Evolutionary conservation across 1,140 invertebrate genomes (phyloP).

Genomic region (Dendroctonus ponderosae): DNA sequence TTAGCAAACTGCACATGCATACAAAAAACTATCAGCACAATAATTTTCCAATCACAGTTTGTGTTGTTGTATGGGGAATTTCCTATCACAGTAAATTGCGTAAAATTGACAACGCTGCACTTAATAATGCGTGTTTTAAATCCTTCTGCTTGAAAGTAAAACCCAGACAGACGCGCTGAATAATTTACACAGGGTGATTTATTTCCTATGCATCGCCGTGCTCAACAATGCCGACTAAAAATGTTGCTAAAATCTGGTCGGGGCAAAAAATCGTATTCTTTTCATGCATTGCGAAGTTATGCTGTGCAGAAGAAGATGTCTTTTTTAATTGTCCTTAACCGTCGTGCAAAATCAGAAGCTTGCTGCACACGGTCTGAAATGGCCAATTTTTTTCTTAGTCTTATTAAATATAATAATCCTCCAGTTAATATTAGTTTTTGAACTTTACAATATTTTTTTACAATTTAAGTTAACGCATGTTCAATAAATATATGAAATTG

Average conservation of each 20-base stretch:
- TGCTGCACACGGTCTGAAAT: too few species aligned
- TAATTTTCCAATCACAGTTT: too few species aligned
- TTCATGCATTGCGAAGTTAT: constrained; percentile 22
- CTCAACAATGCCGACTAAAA: constrained; percentile 27
- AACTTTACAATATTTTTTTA: neutral
- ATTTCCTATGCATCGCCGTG: constrained; percentile 25
- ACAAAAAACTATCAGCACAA: too few species aligned
- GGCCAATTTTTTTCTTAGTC: too few species aligned
- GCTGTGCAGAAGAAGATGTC: constrained; percentile 21
- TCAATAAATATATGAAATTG: too few species aligned
- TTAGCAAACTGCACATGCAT: too few species aligned
- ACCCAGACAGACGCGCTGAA: constrained; percentile 31
- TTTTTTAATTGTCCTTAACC: constrained; percentile 10
- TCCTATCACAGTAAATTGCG: too few species aligned
- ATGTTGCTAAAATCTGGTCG: constrained; percentile 30
- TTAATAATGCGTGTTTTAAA: constrained; percentile 24
- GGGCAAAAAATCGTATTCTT: constrained; percentile 18
- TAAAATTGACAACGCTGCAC: too few species aligned
- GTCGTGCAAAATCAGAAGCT: neutral
- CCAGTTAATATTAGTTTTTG: neutral
- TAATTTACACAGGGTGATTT: constrained; percentile 33
- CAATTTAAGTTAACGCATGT: too few species aligned
- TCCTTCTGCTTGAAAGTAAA: constrained; percentile 23
- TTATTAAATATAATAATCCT: too few species aligned
- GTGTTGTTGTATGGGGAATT: too few species aligned